Percentiles rank a stretch among this genome's conserved stretches.
These are phyloP conservation scores for Noctua comes DNA, from an alignment of 2,888 invertebrate species.

Conservation along the genomic window DNA sequence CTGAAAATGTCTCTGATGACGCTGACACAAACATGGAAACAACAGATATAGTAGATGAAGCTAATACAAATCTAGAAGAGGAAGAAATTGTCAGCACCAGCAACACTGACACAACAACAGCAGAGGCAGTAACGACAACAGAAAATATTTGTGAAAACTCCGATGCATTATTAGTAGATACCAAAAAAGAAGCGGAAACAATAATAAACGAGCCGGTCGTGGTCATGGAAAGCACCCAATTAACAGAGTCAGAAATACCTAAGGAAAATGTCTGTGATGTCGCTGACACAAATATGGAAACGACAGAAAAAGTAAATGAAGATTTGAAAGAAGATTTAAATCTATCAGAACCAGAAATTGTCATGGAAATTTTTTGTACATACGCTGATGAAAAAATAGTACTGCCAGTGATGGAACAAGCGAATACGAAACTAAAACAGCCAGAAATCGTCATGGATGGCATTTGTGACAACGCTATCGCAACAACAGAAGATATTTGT, in stretches of 20 bases:
- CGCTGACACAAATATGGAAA: not conserved
- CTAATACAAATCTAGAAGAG: not conserved
- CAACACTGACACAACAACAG: not conserved
- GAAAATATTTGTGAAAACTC: not conserved
- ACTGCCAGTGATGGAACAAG: slow-evolving; percentile 12
- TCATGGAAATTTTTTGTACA: slow-evolving; percentile 38
- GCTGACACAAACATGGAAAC: not conserved
- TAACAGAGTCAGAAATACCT: not conserved
- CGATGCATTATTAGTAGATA: not conserved
- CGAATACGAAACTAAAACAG: not conserved
- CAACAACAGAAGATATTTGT: not conserved
- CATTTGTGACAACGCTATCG: not conserved
- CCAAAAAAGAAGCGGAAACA: not conserved
- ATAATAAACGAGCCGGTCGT: not conserved
- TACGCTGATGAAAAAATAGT: slow-evolving; percentile 33
- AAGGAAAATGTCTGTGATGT: not conserved
- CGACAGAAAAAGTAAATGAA: slow-evolving; percentile 1
- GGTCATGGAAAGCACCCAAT: not conserved
- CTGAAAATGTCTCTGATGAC: not conserved
- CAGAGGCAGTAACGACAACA: not conserved
- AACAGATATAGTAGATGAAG: not conserved
- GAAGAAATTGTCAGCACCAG: not conserved
- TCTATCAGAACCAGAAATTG: slow-evolving; percentile 38
- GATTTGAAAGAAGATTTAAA: not conserved
- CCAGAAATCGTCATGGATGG: not conserved